Evolutionary conservation across 2,797 vertebrate genomes (phyloP).

Genomic region (Pseudotriccus pelzelni): DNA sequence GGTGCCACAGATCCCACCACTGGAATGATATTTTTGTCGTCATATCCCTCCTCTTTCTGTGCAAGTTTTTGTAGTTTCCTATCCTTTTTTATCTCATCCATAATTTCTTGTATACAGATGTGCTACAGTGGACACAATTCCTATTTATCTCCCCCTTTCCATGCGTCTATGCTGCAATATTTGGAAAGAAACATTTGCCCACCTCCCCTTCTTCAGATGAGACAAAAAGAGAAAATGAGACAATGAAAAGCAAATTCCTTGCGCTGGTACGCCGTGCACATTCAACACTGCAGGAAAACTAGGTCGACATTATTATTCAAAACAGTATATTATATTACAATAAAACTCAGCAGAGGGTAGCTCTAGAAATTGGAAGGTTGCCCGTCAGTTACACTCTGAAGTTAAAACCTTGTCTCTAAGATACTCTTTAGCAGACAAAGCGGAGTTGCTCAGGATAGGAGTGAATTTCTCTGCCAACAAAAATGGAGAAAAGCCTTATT

Average conservation of each 20-base stretch:
- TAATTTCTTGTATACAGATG: neutral
- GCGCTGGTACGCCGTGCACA: accelerated
- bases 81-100: neutral
- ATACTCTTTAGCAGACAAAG: neutral
- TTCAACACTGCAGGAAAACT: neutral
- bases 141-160: neutral
- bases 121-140: neutral
- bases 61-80: neutral
- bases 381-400: neutral
- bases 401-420: neutral
- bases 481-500: neutral
- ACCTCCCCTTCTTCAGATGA: neutral
- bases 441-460: neutral
- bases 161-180: neutral
- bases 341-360: neutral
- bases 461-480: neutral
- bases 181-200: accelerated
- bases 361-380: neutral
- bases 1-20: neutral
- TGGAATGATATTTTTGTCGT: neutral
- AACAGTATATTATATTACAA: conserved; percentile 28
- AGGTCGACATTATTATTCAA: neutral
- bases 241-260: neutral
- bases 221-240: neutral
- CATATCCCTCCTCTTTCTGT: neutral